Evolutionary conservation across 2,888 invertebrate species (phyloP), one percentile per base, ranked within the genome.

Genomic region (Rotaria socialis): DNA sequence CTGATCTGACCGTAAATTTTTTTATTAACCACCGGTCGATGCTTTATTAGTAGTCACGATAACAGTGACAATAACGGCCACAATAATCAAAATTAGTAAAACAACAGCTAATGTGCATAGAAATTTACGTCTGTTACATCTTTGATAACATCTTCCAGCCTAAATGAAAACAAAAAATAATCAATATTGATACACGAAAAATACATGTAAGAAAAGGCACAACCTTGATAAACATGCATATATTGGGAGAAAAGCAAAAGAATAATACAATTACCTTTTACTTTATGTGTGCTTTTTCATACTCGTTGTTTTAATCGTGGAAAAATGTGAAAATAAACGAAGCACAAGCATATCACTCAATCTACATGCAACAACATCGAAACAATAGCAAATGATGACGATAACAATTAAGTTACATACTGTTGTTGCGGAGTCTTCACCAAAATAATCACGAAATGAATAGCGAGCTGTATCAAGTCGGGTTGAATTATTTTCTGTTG

Each of bases 81-180:
- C 47, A n/a, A 80, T 47, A 43, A 80, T 14, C 24, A 80, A 47
- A 2, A 80, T 22, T 47, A 80, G 47, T 47, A 47, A n/a, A 14
- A 47, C 80, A 47, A 43, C n/a, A 24, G 47, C 47, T 47, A 47
- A 22, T 47, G 47, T 47, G 47, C 80, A 80, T n/a, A 80, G 47
- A 80, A 24, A 80, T 47, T 80, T 80, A 24, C 80, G 80, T 47
- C 80, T 24, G 47, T 80, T 80, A 14, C 80, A 80, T n/a, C n/a
- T 24, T 47, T 47, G 80, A 80, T 47, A 47, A 35, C 67, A 67
- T 67, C 67, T 67, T 19, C 35, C 67, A 35, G 67, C 19, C 67
- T 67, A 67, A 67, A 67, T 67, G 0, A 67, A 67, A 67, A 67
- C 0, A 55, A 55, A 5, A 55, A 55, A 16, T 11, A 16, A 52